Percentiles rank a stretch among this genome's conserved stretches.
These are phyloP conservation scores for Chaetogeoica ovagalla DNA, from an alignment of 2,888 invertebrate genomes.

Conservation along the genomic window DNA sequence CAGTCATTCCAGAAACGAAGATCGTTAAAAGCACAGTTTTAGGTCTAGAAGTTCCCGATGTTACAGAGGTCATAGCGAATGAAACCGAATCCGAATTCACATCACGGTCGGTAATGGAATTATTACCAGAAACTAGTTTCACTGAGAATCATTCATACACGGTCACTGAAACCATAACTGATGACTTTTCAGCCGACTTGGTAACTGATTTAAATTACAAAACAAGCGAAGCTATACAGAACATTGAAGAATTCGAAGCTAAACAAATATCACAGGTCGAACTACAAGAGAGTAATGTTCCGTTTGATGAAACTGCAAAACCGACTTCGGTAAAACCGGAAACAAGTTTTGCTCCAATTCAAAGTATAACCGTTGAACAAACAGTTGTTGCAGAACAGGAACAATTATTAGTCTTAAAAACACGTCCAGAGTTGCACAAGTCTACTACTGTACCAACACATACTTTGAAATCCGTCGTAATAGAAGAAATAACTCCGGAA, in stretches of 20 bases:
- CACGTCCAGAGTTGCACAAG: slow-evolving; percentile 2
- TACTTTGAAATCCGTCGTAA: slow-evolving; percentile 64
- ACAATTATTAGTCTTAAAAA: slow-evolving; percentile 2
- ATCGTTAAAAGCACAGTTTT: slow-evolving; percentile 61
- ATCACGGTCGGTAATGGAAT: slow-evolving; percentile 57
- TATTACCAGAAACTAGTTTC: slow-evolving; percentile 32
- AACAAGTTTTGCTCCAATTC: slow-evolving; percentile 60
- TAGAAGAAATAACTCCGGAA: slow-evolving; percentile 61
- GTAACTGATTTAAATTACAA: slow-evolving; percentile 64
- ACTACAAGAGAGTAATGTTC: slow-evolving; percentile 65
- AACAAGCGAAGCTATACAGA: slow-evolving; percentile 63
- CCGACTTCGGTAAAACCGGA: slow-evolving; percentile 59
- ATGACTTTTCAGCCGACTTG: slow-evolving; percentile 64
- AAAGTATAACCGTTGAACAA: slow-evolving; percentile 57
- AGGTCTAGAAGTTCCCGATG: slow-evolving; percentile 66
- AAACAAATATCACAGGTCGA: slow-evolving; percentile 67
- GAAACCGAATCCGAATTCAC: slow-evolving; percentile 69
- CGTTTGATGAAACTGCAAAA: slow-evolving; percentile 60
- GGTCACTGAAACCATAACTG: slow-evolving; percentile 66
- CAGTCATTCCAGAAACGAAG: slow-evolving; percentile 60
- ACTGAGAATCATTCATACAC: slow-evolving; percentile 66
- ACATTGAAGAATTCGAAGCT: slow-evolving; percentile 67
- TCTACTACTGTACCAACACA: slow-evolving; percentile 60
- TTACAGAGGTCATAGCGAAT: slow-evolving; percentile 66
- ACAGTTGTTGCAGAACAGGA: slow-evolving; percentile 60